Conservation (phyloP, 2,113 vertebrate species). For the Romanogobio albipinnatus region DNA sequence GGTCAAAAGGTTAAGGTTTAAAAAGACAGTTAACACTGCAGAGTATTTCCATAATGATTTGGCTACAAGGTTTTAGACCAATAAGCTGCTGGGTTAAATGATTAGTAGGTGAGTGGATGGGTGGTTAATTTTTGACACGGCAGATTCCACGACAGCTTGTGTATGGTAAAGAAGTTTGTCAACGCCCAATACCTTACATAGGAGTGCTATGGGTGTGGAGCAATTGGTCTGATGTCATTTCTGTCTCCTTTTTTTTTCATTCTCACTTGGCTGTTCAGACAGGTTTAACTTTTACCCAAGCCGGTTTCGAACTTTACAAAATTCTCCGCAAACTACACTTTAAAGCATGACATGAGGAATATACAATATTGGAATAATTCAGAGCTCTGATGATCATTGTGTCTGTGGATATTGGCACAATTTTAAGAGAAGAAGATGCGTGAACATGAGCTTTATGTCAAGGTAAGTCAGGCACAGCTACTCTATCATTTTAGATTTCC, state of each 20-base stretch:
- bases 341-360: conserved; percentile 37
- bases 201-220: conserved; percentile 76
- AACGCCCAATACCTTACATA: conserved; percentile 72
- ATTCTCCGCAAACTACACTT: neutral
- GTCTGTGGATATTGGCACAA: conserved; percentile 29
- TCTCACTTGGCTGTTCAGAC: conserved; percentile 55
- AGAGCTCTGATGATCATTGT: neutral
- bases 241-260: conserved; percentile 26
- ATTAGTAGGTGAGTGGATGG: conserved; percentile 20
- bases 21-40: conserved; percentile 24
- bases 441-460: conserved; percentile 65
- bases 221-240: conserved; percentile 54
- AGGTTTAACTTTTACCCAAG: conserved; percentile 58
- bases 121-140: conserved; percentile 18
- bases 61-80: conserved; percentile 33
- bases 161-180: conserved; percentile 54
- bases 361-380: neutral
- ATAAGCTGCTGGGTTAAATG: conserved; percentile 35
- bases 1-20: neutral
- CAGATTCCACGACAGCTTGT: conserved; percentile 21
- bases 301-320: neutral
- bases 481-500: neutral
- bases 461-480: conserved; percentile 52
- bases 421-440: conserved; percentile 53
- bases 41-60: conserved; percentile 6